These are phyloP conservation scores for Dicyrtoma fusca DNA, from an alignment of 2,888 invertebrate species.

Conservation along the genomic window DNA sequence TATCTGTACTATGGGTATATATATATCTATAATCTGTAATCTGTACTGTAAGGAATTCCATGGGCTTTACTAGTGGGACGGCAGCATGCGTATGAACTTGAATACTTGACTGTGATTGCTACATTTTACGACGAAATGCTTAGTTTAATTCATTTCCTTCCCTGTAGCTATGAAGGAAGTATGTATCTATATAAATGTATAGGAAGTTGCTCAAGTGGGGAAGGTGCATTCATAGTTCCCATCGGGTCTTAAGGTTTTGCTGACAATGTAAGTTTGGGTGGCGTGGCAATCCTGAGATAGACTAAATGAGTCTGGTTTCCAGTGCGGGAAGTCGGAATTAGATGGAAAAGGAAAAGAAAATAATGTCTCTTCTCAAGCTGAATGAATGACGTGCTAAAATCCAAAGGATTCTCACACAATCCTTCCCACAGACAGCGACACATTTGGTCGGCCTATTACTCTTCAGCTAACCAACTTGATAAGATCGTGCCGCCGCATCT, in stretches of 20 bases:
- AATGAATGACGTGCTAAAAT: constrained; percentile 34
- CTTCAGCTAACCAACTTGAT: constrained; percentile 18
- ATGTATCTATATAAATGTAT: not conserved
- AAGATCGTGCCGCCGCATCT: constrained; percentile 13
- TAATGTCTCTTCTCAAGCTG: not conserved
- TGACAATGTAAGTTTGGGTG: constrained; percentile 5
- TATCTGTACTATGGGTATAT: no score
- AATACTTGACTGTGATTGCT: no score
- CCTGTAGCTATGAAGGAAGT: no score
- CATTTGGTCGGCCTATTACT: not conserved
- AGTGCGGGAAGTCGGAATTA: constrained; percentile 12
- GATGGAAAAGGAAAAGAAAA: constrained; percentile 16
- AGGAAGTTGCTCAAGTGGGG: not conserved
- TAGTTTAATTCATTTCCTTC: no score
- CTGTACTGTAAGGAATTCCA: no score
- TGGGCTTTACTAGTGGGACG: no score
- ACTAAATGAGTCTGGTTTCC: constrained; percentile 16
- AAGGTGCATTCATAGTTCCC: not conserved
- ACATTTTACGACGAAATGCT: no score
- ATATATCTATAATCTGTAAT: no score
- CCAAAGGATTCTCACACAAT: constrained; percentile 21
- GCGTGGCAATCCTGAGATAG: constrained; percentile 9
- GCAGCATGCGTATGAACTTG: no score
- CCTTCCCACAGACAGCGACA: constrained; percentile 5
- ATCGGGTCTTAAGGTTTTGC: not conserved